Evolutionary conservation across 1,140 invertebrate genomes (phyloP).

Genomic region (Scaptomyza graminum): DNA sequence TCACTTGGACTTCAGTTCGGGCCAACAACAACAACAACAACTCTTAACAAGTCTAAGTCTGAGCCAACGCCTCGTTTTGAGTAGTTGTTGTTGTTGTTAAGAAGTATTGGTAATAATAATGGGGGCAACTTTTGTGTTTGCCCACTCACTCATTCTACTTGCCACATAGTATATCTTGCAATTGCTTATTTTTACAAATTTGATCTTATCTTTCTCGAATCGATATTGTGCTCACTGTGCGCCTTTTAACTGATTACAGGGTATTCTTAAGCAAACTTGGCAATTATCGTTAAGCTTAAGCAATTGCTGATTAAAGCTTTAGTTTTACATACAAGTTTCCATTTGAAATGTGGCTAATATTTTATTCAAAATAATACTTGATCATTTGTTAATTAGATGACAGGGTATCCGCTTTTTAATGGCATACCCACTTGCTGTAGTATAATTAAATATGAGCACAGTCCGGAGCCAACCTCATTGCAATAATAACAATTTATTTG

Average conservation of each 20-base stretch:
- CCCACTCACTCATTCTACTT: neutral
- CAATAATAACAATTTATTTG: conserved; percentile 75
- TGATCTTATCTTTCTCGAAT: too few relatives aligned
- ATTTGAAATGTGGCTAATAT: too few relatives aligned
- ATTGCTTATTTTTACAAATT: too few relatives aligned
- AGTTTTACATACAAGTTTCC: too few relatives aligned
- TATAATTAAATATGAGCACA: conserved; percentile 73
- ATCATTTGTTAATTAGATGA: neutral
- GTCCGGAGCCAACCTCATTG: conserved; percentile 55
- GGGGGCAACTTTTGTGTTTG: neutral
- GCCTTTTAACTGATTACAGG: too few relatives aligned
- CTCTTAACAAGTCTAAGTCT: conserved; percentile 6
- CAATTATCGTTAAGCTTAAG: too few relatives aligned
- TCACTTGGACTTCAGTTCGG: neutral
- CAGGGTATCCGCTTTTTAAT: conserved; percentile 5
- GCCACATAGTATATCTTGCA: too few relatives aligned
- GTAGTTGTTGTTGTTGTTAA: neutral
- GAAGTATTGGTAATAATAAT: neutral
- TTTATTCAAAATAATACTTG: too few relatives aligned
- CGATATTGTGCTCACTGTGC: too few relatives aligned
- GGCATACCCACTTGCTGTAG: neutral
- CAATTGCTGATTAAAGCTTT: too few relatives aligned
- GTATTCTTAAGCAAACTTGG: too few relatives aligned
- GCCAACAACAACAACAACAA: conserved; percentile 6
- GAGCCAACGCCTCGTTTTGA: conserved; percentile 14